Conservation (phyloP, 2,113 vertebrate species). For the Gadus chalcogrammus region DNA sequence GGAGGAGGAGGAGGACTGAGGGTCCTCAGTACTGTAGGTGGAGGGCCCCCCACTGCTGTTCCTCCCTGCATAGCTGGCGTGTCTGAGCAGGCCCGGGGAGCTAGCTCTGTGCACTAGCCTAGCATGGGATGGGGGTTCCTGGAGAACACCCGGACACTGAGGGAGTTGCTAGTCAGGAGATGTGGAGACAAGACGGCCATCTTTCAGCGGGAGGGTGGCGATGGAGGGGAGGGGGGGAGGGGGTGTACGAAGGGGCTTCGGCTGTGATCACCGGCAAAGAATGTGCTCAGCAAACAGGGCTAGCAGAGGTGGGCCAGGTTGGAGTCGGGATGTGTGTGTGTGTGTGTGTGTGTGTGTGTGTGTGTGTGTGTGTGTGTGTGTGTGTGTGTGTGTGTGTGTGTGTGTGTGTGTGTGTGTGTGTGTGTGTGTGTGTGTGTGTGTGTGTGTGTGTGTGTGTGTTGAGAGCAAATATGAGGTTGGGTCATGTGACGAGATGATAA, state of each 20-base stretch:
- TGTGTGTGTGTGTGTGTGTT: conserved; percentile 1
- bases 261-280: conserved; percentile 62
- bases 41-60: no score
- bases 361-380: conserved; percentile 12
- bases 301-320: no score
- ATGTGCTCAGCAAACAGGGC: conserved; percentile 41
- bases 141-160: neutral
- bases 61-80: conserved; percentile 32
- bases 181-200: conserved; percentile 37
- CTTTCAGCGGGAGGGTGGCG: conserved; percentile 23
- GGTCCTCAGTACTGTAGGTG: no score
- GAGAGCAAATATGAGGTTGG: conserved; percentile 53
- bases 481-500: conserved; percentile 35
- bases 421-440: conserved; percentile 7
- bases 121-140: no score
- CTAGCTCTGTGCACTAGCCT: no score
- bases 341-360: neutral
- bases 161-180: conserved; percentile 34
- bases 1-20: no score
- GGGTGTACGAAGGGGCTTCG: neutral
- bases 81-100: conserved; percentile 48
- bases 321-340: conserved; percentile 3
- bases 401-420: conserved; percentile 4
- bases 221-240: no score
- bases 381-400: conserved; percentile 9